A percentile compares a stretch with the other conserved stretches of the same genome.
Conservation (phyloP, 2,113 vertebrate genomes). For the Spheniscus mendiculus region DNA sequence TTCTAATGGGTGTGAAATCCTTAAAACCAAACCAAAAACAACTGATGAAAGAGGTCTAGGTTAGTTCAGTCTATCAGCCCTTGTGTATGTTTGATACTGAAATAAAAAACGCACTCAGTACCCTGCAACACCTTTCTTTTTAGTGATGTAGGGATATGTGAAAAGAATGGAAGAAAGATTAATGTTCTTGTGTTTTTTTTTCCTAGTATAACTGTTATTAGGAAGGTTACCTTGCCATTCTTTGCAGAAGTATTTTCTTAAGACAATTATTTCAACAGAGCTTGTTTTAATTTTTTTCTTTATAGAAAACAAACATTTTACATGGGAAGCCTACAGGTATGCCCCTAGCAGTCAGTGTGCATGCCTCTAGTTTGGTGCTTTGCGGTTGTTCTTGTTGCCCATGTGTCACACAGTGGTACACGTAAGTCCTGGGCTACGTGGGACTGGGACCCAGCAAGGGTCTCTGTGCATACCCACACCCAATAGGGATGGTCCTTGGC, state of each 20-base stretch:
- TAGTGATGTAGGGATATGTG: background rate
- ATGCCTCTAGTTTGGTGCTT: background rate
- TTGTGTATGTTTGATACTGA: background rate
- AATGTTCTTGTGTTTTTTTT: background rate
- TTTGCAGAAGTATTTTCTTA: background rate
- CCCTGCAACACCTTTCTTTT: background rate
- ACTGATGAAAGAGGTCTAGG: background rate
- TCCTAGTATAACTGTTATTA: background rate
- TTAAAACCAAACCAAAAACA: background rate
- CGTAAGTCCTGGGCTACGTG: fast-evolving
- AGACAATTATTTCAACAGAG: background rate
- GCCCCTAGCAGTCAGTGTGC: background rate
- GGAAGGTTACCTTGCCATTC: background rate
- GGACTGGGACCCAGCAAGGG: fast-evolving
- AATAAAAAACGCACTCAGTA: background rate
- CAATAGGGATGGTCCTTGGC: background rate
- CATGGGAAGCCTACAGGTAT: background rate
- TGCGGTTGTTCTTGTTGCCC: background rate
- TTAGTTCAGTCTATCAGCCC: background rate
- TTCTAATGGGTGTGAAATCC: background rate
- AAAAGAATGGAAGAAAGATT: background rate
- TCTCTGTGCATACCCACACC: background rate
- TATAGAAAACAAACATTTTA: background rate
- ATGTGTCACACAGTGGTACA: background rate
- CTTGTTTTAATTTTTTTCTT: background rate